These are phyloP conservation scores for Hypsibius dujardini DNA, from an alignment of 1,140 invertebrate species.

Conservation along the genomic window DNA sequence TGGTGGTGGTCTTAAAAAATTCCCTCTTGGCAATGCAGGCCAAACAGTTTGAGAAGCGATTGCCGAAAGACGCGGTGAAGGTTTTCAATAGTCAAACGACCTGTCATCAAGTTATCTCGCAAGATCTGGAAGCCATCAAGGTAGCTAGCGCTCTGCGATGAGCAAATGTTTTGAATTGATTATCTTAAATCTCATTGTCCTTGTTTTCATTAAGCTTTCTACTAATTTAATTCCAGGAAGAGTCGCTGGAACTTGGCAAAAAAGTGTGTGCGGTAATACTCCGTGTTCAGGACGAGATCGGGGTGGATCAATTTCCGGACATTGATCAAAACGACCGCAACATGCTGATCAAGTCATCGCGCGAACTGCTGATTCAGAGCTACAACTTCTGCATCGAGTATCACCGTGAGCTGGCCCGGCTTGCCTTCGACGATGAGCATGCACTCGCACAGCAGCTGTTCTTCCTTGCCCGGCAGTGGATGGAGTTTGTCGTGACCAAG, in stretches of 20 bases:
- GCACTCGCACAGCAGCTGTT: conserved; percentile 39
- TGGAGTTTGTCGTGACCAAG: conserved; percentile 58
- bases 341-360: conserved; percentile 42
- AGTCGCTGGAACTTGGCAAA: conserved; percentile 43
- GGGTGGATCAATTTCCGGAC: conserved; percentile 31
- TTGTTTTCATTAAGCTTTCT: not conserved
- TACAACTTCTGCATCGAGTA: conserved; percentile 53
- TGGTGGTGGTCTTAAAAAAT: conserved; percentile 8
- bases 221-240: conserved; percentile 34
- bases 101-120: conserved; percentile 8
- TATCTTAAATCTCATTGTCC: not conserved
- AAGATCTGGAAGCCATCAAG: conserved; percentile 1
- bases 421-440: conserved; percentile 28
- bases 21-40: not conserved
- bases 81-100: not conserved
- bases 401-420: conserved; percentile 54
- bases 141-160: not conserved
- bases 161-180: not conserved
- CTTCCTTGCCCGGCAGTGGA: conserved; percentile 63
- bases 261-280: conserved; percentile 43
- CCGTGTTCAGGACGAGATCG: conserved; percentile 44
- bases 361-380: conserved; percentile 64
- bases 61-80: not conserved
- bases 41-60: not conserved
- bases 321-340: conserved; percentile 41